Conservation (phyloP, 2,888 invertebrate genomes). For the Melieria crassipennis region DNA sequence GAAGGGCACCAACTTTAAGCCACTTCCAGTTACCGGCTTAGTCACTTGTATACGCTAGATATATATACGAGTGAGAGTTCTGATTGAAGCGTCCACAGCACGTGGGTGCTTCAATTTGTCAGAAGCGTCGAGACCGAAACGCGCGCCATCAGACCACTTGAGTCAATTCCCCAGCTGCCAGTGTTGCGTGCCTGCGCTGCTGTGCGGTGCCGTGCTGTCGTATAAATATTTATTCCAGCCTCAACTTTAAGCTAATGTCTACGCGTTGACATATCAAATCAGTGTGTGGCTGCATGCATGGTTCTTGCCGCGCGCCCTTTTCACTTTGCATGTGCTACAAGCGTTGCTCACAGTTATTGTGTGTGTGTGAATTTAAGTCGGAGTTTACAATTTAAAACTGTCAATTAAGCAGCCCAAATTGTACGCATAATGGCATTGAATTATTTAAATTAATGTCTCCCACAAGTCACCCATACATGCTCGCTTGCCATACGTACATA, state of each 20-base stretch:
- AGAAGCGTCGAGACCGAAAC: conserved; percentile 9
- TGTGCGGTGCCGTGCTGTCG: not conserved
- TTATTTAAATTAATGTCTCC: conserved; percentile 25
- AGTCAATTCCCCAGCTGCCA: not conserved
- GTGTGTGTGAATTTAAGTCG: conserved; percentile 1
- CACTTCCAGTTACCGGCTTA: no score
- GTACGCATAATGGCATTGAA: conserved; percentile 7
- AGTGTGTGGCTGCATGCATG: no score
- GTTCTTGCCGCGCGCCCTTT: no score
- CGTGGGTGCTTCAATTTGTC: conserved; percentile 27
- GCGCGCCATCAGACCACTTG: conserved; percentile 23
- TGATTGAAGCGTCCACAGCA: conserved; percentile 13
- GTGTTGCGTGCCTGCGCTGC: not conserved
- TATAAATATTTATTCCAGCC: not conserved
- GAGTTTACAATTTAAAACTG: conserved; percentile 19
- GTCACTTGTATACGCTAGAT: no score
- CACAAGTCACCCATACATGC: no score
- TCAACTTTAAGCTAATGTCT: no score
- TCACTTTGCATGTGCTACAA: no score
- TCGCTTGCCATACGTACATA: no score
- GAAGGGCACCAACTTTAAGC: no score
- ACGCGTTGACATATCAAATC: no score
- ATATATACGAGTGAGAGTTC: not conserved
- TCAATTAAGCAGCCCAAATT: conserved; percentile 21
- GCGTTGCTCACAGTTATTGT: not conserved